Percentiles rank a stretch among this genome's conserved stretches.
phyloP scores from a whole-genome alignment of 2,113 vertebrate genomes.

The Meleagris gallopavo region DNA sequence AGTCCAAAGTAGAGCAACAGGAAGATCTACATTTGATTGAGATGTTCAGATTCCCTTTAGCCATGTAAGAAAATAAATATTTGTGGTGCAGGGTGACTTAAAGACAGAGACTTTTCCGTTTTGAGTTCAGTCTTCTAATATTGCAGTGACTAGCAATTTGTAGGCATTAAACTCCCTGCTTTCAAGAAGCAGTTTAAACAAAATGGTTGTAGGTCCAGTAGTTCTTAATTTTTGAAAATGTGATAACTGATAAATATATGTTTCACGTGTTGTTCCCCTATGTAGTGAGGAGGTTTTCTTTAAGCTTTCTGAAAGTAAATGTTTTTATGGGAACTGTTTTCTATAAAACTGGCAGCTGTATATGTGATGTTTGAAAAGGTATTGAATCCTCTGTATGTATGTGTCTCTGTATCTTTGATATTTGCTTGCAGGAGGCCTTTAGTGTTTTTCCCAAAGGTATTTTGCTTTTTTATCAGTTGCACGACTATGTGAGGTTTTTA shows the following conservation, averaged over 20 bases:
- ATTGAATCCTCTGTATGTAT: not conserved
- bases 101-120: not conserved
- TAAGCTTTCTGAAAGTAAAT: not conserved
- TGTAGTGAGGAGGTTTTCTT: not conserved
- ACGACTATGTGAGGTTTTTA: not conserved
- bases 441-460: not conserved
- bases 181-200: not conserved
- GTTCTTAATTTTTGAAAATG: not conserved
- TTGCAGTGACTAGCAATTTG: not conserved
- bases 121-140: not conserved
- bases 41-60: not conserved
- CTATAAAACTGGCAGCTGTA: not conserved
- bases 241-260: not conserved
- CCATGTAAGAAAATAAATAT: not conserved
- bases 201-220: not conserved
- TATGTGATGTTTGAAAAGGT: not conserved
- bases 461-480: not conserved
- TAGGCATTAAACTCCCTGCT: not conserved
- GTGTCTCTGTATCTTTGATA: not conserved
- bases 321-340: not conserved
- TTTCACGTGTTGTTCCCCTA: not conserved
- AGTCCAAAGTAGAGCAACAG: not conserved
- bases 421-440: not conserved
- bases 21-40: not conserved
- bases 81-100: not conserved